Base-by-base conservation (phyloP, 2,113 vertebrate species). In the Clupea harengus region DNA sequence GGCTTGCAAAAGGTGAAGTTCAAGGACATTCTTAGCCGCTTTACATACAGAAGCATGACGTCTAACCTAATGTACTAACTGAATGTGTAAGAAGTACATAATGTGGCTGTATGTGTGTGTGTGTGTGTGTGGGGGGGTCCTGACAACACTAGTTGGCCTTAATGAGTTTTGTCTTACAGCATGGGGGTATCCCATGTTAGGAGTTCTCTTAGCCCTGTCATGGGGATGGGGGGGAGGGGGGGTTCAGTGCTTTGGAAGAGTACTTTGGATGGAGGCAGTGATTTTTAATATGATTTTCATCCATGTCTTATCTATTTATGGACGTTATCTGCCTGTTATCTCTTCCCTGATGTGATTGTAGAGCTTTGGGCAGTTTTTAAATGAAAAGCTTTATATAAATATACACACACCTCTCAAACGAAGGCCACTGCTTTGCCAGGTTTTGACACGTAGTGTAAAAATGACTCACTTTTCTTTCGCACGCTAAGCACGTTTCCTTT, bases 291-390 rank as follows among this genome's bases (percentile, higher is more conserved):
- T 28, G n/a, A 32, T 32, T 72, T 72, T 32, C 64, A 72, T 72
- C 64, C n/a, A 32, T 64, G 60, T 72, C 64, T 72, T 72, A 72
- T 32, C 25, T 72, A 72, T 86, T 83, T 85, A 52, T 54, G 80
- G 49, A 45, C 49, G 25, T 49, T 86, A 46, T 82, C 78, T 80
- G 60, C 52, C 82, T 83, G 84, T 83, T 32, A 28, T 15, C 10
- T 72, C 64, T 72, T 28, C 64, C 64, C 64, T 3, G 64, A 72
- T 72, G 28, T 32, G 64, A 72, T 72, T 72, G 64, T 72, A 2
- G 28, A 72, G 64, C 64, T 72, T 72, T 72, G 64, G 64, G 64
- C 64, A 72, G 64, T 72, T 72, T 72, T 72, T 72, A 28, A 39
- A 72, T 28, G 64, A 72, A 72, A 72, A 72, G 64, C 64, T 72